phyloP scores from a whole-genome alignment of 2,797 vertebrate species.

The Hafferia zeledoni region DNA sequence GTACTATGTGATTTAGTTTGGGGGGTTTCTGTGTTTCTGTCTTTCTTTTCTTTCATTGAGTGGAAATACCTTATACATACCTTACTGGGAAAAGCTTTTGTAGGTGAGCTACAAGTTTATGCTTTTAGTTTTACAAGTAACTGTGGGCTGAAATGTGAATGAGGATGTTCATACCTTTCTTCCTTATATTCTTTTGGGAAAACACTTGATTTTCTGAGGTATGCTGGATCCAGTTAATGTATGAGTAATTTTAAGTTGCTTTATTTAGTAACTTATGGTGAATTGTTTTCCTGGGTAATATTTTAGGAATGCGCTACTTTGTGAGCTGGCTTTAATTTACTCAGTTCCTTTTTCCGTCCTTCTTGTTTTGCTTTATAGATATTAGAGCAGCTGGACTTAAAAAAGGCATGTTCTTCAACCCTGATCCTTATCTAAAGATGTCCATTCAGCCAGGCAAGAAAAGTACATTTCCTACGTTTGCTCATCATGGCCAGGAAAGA shows the following conservation, averaged over 20 bases:
- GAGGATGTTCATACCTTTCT: not conserved
- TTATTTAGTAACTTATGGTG: not conserved
- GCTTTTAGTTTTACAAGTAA: not conserved
- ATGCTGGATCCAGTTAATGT: not conserved
- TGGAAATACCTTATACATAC: not conserved
- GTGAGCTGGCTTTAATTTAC: not conserved
- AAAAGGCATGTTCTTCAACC: slow-evolving; percentile 99
- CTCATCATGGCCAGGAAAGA: slow-evolving; percentile 95
- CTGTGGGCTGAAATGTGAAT: not conserved
- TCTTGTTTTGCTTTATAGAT: slow-evolving; percentile 78
- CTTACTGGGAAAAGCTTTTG: not conserved
- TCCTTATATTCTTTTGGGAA: not conserved
- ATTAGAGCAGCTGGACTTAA: slow-evolving; percentile 92
- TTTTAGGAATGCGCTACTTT: not conserved
- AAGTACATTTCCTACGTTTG: slow-evolving; percentile 92
- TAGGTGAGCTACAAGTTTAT: not conserved
- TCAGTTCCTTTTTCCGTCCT: not conserved
- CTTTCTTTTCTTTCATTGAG: not conserved
- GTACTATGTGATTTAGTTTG: not conserved
- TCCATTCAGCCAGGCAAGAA: slow-evolving; percentile 98
- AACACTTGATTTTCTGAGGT: slow-evolving; percentile 13
- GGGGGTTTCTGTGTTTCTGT: not conserved
- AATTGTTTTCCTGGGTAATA: slow-evolving; percentile 14
- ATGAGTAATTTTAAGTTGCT: not conserved
- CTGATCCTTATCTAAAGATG: slow-evolving; percentile 99